These are phyloP conservation scores for Valencia hispanica DNA, from an alignment of 2,797 vertebrate genomes.

Conservation along the genomic window DNA sequence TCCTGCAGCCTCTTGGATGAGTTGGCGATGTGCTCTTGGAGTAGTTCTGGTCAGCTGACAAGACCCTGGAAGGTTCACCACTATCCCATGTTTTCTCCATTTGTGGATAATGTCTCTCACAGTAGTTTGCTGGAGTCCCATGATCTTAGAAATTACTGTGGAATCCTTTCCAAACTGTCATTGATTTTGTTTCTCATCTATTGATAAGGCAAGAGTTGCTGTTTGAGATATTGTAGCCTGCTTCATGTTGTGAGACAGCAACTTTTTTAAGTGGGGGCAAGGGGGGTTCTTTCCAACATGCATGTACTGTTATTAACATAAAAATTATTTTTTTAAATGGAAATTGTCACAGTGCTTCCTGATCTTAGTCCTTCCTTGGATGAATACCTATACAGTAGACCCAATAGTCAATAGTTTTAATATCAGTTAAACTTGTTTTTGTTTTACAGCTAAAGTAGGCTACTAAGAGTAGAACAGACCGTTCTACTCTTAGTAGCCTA, in stretches of 20 bases:
- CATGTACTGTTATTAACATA: too few species aligned
- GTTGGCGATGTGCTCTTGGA: neutral
- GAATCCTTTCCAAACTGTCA: neutral
- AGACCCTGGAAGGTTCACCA: neutral
- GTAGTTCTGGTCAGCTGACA: too few species aligned
- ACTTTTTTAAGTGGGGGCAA: neutral
- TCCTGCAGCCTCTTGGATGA: neutral
- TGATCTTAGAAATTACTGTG: neutral
- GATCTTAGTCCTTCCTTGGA: neutral
- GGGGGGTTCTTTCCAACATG: neutral
- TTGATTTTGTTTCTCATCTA: neutral
- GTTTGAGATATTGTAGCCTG: neutral
- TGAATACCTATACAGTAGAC: neutral
- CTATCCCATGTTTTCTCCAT: neutral
- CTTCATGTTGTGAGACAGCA: neutral
- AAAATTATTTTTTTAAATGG: neutral
- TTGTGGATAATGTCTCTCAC: neutral
- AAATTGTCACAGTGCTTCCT: neutral
- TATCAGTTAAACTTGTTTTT: too few species aligned
- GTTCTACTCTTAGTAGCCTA: too few species aligned
- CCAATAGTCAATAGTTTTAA: neutral
- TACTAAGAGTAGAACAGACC: constrained; percentile 19
- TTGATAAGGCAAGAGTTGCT: neutral
- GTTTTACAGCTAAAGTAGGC: too few species aligned
- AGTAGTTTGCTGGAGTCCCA: neutral